Conservation (phyloP, 2,888 invertebrate species). For the Argynnis bischoffii region DNA sequence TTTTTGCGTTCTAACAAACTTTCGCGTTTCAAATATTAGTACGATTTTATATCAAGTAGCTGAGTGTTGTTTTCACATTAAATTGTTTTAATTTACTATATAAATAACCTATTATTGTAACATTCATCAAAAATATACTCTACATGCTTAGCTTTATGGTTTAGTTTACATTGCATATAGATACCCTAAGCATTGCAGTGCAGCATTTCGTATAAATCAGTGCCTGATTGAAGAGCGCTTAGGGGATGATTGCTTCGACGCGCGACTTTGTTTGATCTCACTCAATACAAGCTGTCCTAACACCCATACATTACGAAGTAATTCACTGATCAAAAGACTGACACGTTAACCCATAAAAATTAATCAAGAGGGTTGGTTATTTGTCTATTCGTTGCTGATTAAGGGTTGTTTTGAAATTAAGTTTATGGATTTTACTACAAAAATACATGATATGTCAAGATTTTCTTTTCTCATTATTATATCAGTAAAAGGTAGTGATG, state of each 20-base stretch:
- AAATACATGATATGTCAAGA: too few species aligned
- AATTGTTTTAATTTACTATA: slow-evolving; percentile 7
- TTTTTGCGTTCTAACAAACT: too few species aligned
- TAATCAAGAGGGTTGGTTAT: neutral
- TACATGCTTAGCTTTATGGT: neutral
- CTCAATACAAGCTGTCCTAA: slow-evolving; percentile 8
- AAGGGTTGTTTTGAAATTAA: too few species aligned
- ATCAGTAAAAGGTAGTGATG: too few species aligned
- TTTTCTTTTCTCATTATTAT: too few species aligned
- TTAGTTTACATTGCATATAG: neutral
- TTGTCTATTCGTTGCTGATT: neutral
- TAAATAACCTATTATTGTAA: neutral
- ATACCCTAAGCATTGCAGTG: slow-evolving; percentile 17
- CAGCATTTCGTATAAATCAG: slow-evolving; percentile 33
- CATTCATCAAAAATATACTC: neutral
- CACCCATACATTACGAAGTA: slow-evolving; percentile 10
- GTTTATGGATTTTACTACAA: too few species aligned
- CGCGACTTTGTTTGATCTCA: slow-evolving; percentile 29
- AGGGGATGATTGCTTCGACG: slow-evolving; percentile 25
- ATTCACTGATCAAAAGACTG: slow-evolving; percentile 13
- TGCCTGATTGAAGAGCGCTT: slow-evolving; percentile 29
- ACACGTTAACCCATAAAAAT: neutral
- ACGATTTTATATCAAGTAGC: neutral
- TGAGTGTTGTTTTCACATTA: neutral
- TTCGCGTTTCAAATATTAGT: neutral